Evolutionary conservation across 23 tunicate species (phyloP).

Genomic region (Ascidia mentula): DNA sequence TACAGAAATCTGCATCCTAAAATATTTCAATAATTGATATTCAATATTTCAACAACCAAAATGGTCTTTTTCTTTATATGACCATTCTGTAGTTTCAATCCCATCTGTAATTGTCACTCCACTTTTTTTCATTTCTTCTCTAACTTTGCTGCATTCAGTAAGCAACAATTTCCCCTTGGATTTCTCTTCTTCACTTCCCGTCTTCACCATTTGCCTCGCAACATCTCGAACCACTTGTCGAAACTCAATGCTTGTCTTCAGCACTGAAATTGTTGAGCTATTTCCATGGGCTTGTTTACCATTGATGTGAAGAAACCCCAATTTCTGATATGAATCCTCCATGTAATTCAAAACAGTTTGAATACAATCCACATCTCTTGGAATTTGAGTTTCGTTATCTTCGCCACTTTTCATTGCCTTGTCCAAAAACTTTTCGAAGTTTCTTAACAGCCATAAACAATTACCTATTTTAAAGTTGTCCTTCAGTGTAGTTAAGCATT

Average conservation of each 20-base stretch:
- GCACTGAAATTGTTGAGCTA: not conserved
- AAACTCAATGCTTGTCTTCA: not conserved
- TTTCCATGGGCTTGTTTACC: not conserved
- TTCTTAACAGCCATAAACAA: not conserved
- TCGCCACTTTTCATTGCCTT: not conserved
- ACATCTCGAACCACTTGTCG: conserved; percentile 23
- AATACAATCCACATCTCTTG: not conserved
- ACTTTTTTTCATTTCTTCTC: not conserved
- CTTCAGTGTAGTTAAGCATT: not conserved
- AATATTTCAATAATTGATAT: no score
- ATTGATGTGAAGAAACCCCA: not conserved
- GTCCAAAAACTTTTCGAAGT: not conserved
- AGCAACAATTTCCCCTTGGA: conserved; percentile 6
- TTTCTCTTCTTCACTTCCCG: conserved; percentile 1
- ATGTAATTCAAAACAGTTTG: not conserved
- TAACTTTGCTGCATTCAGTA: not conserved
- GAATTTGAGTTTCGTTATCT: not conserved
- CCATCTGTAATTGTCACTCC: not conserved
- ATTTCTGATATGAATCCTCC: not conserved
- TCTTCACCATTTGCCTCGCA: not conserved
- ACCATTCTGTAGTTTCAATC: not conserved
- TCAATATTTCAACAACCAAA: not conserved
- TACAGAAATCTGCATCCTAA: not conserved
- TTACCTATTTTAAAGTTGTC: not conserved
- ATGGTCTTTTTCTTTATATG: not conserved